These are phyloP conservation scores for Sceliomorpha sp. DNA, from an alignment of 2,888 invertebrate genomes.

Conservation along the genomic window DNA sequence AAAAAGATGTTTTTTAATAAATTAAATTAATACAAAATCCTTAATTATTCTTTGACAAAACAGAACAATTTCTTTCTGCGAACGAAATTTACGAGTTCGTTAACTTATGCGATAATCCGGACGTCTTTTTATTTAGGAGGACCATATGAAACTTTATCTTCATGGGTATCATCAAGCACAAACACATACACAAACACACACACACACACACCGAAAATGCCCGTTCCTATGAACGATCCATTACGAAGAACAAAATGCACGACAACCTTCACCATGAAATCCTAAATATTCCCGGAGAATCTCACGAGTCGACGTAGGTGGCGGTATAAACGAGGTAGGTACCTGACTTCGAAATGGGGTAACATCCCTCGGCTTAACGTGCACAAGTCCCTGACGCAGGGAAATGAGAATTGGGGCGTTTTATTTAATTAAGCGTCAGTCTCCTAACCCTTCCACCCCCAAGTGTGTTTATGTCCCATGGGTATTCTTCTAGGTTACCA, in stretches of 20 bases:
- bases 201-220: too few species aligned
- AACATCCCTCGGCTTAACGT: conserved; percentile 62
- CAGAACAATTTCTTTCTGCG: too few species aligned
- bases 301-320: conserved; percentile 40
- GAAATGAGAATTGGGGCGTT: conserved; percentile 71
- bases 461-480: conserved; percentile 68
- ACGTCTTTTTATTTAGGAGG: too few species aligned
- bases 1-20: too few species aligned
- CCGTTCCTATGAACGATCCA: too few species aligned
- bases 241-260: conserved; percentile 23
- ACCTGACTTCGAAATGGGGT: conserved; percentile 45
- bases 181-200: too few species aligned
- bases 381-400: conserved; percentile 62
- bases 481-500: conserved; percentile 63
- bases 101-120: too few species aligned
- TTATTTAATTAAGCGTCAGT: conserved; percentile 75
- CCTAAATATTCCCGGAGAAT: conserved; percentile 45
- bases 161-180: too few species aligned
- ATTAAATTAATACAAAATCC: too few species aligned
- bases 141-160: too few species aligned
- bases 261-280: conserved; percentile 38
- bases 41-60: too few species aligned
- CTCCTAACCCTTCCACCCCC: conserved; percentile 65
- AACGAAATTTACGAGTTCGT: too few species aligned
- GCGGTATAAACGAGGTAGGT: conserved; percentile 55